Percentiles rank a stretch among this genome's conserved stretches.
phyloP scores from a whole-genome alignment of 2,113 vertebrate genomes.

The Tamias sibiricus region DNA sequence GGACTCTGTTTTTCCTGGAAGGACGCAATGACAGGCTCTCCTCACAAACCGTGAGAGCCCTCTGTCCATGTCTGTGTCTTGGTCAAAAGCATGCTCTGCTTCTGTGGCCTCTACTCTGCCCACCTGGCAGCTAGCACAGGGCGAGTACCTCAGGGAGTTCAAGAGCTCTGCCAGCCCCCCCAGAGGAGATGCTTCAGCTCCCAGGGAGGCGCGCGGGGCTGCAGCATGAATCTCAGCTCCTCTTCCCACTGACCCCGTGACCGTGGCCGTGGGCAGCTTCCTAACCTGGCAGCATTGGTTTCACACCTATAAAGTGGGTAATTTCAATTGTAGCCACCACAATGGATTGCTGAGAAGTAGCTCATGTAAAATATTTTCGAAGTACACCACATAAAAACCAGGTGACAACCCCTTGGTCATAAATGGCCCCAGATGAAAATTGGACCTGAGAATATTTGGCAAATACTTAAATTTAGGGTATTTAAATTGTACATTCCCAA shows the following conservation, averaged over 20 bases:
- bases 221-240: neutral
- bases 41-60: too few species aligned
- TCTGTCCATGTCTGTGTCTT: neutral
- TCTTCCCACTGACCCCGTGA: neutral
- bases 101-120: neutral
- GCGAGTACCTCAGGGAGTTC: neutral
- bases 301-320: neutral
- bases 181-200: too few species aligned
- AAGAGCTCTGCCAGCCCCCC: neutral
- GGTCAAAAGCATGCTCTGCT: neutral
- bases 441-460: neutral
- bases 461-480: neutral
- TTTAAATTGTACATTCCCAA: neutral
- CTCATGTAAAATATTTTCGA: fast-evolving
- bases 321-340: fast-evolving
- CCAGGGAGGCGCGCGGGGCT: neutral
- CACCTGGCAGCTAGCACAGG: neutral
- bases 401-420: neutral
- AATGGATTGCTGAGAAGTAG: neutral
- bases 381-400: neutral
- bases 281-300: neutral
- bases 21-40: neutral
- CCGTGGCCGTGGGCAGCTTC: neutral
- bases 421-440: neutral
- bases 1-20: neutral